Evolutionary conservation across 2,797 vertebrate species (phyloP).

Genomic region (Linurgus olivaceus): DNA sequence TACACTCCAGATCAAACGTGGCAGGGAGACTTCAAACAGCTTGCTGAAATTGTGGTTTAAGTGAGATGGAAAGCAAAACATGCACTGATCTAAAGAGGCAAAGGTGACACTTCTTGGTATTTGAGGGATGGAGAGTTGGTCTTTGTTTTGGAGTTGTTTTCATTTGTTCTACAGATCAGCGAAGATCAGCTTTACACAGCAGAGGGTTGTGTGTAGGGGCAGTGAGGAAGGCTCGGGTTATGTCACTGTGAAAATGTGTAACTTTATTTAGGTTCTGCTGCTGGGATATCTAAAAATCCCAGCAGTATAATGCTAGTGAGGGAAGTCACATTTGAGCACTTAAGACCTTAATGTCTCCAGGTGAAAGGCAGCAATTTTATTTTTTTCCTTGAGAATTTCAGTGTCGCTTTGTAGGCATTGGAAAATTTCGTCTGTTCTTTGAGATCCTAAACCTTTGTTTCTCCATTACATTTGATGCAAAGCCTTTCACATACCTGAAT

Average conservation of each 20-base stretch:
- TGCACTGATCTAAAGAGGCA: neutral
- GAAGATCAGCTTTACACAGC: neutral
- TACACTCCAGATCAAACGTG: neutral
- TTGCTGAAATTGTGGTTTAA: neutral
- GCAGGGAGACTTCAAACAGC: neutral
- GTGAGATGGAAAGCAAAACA: neutral
- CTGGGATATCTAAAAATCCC: neutral
- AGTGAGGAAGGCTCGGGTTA: neutral
- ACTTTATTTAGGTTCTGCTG: neutral
- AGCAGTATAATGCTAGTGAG: neutral
- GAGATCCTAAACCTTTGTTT: neutral
- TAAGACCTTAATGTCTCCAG: neutral
- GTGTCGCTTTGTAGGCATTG: neutral
- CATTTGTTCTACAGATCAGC: neutral
- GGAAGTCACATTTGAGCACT: neutral
- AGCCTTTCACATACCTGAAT: neutral
- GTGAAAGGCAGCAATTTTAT: neutral
- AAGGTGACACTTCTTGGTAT: neutral
- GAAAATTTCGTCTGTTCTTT: neutral
- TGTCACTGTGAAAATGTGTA: neutral
- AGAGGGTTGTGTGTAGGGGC: neutral
- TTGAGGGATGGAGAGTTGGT: neutral
- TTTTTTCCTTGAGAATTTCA: neutral
- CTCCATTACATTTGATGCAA: neutral
- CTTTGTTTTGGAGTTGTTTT: neutral